Evolutionary conservation across 2,797 vertebrate species (phyloP).

Genomic region (Anguilla marmorata): DNA sequence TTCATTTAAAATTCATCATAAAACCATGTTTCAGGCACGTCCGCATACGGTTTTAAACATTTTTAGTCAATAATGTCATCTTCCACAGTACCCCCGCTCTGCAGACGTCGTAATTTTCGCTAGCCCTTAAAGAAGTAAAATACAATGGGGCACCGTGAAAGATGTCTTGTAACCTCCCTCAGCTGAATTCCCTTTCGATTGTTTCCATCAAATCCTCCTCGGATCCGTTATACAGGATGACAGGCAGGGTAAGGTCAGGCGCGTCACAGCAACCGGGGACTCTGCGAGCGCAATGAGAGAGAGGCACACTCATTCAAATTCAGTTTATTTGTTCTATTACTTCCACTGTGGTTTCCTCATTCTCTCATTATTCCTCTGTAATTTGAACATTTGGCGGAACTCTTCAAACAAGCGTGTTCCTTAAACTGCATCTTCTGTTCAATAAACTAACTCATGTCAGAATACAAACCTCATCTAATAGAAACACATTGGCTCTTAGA

Average conservation of each 20-base stretch:
- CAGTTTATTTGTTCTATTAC: not conserved
- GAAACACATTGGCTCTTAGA: not conserved
- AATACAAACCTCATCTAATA: not conserved
- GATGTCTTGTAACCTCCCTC: constrained; percentile 22
- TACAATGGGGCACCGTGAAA: not conserved
- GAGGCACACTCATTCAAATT: constrained; percentile 16
- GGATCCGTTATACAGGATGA: constrained; percentile 70
- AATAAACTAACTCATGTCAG: not conserved
- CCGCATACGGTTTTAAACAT: not conserved
- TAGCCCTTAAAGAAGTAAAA: not conserved
- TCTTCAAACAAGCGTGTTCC: not conserved
- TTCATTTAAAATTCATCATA: not conserved
- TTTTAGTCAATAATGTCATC: not conserved
- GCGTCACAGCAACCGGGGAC: constrained; percentile 48
- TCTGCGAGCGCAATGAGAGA: constrained; percentile 48
- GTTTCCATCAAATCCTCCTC: constrained; percentile 78
- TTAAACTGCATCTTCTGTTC: not conserved
- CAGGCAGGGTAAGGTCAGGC: constrained; percentile 55
- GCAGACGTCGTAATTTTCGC: not conserved
- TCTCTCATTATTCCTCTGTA: not conserved
- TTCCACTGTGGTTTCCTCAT: not conserved
- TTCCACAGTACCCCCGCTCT: not conserved
- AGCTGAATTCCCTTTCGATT: constrained; percentile 75
- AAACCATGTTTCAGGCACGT: not conserved
- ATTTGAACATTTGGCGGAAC: not conserved